These are phyloP conservation scores for Peromyscus melanophrys DNA, from an alignment of 2,797 vertebrate species.

Conservation along the genomic window DNA sequence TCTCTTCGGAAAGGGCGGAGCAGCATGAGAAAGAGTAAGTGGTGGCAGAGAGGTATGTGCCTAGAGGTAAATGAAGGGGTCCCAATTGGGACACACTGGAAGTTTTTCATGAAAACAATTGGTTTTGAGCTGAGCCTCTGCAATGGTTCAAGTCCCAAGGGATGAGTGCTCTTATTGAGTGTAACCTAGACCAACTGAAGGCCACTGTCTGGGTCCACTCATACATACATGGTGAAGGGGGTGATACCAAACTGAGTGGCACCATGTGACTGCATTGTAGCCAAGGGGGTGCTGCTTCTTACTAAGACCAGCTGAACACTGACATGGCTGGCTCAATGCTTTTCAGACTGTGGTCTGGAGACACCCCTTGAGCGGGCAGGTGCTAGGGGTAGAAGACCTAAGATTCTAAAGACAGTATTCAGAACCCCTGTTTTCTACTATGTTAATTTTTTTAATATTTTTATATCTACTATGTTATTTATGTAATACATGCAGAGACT, in stretches of 20 bases:
- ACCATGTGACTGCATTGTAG: neutral
- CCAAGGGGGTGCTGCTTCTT: neutral
- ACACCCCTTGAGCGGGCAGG: neutral
- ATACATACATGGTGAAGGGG: neutral
- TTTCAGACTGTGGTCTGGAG: conserved; percentile 7
- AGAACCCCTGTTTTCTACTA: neutral
- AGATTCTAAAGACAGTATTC: neutral
- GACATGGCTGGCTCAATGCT: neutral
- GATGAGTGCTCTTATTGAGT: neutral
- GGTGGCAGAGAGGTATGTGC: conserved; percentile 49
- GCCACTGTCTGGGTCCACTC: neutral
- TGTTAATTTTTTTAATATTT: neutral
- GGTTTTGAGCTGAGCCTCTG: neutral
- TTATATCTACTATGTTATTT: neutral
- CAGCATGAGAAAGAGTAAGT: conserved; percentile 89
- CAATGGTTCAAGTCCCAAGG: neutral
- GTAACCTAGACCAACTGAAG: neutral
- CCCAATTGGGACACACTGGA: fast-evolving
- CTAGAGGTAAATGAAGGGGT: neutral
- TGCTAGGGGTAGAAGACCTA: neutral
- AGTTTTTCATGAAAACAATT: neutral
- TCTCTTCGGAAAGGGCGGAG: conserved; percentile 92
- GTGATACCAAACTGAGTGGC: neutral
- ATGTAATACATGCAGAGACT: neutral
- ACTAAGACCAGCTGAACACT: neutral